Evolutionary conservation across 2,797 vertebrate genomes (phyloP), one percentile per base, ranked within the genome.

Genomic region (Syndactyla subalaris): DNA sequence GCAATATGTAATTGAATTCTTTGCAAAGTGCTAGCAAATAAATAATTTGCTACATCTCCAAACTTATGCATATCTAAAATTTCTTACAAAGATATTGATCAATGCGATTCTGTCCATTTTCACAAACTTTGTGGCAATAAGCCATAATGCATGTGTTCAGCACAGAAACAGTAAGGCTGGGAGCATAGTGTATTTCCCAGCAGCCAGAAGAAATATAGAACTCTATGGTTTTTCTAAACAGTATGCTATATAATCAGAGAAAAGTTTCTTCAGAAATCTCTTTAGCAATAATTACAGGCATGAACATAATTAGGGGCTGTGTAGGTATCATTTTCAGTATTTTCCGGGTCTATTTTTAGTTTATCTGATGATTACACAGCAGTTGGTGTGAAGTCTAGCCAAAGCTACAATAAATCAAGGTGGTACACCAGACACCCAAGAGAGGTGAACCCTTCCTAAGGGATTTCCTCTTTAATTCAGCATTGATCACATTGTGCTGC

Each of bases 401-500:
- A 59, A 51, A 81, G 38, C 21, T 67, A 34, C 12, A 63, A 0
- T 54, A 39, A 49, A 39, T 71, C 8, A 85, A 45, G 10, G 54
- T 58, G 24, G 34, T 49, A 72, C 24, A 63, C 6, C 12, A 89
- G 49, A 62, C 30, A 57, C 30, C 14, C 46, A 87, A 61, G 58
- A 59, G 32, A 74, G 6, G 13, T 67, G 7, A 83, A 74, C 8
- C 6, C 6, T 39, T 91, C 41, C n/a, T 54, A 45, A 83, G 32
- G 55, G 32, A 67, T 77, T 93, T 77, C 8, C 7, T 89, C n/a
- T 91, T 73, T 71, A 54, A 72, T 41, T 91, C 34, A 46, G 2
- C 17, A 54, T 52, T 0, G 0, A 49, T 61, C 6, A 4, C 4
- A 0, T 43, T 45, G 14, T 65, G 24, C 49, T 4, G 3, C 45